Evolutionary conservation across 2,888 invertebrate genomes (phyloP), one percentile per base, ranked within the genome.

Genomic region (Caenorhabditis drosophilae): DNA sequence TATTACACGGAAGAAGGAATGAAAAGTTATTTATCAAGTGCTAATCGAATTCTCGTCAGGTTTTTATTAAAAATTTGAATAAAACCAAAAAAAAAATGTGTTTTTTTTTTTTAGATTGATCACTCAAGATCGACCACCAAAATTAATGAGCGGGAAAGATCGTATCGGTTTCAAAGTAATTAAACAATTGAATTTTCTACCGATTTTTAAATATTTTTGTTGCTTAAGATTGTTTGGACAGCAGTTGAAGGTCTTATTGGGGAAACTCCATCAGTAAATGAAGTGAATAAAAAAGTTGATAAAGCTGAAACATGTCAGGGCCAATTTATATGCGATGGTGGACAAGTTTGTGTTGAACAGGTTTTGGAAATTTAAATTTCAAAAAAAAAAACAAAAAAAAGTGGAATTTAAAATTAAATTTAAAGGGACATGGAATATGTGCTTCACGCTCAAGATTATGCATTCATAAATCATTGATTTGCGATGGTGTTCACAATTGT

Each of bases 1-100:
- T 85, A 85, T 64, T 85, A 86, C 71, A 83, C 83, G 62, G 85
- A 83, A 27, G 84, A 84, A 26, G 85, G 85, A 25, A 84, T 85
- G 73, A 81, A 84, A 55, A 84, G 84, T 16, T 79, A 84, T 44
- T 70, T 86, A 46, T 85, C 84, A 1, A 74, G 80, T 7, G 69
- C 84, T 27, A 85, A 85, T 74, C 80, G 85, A 51, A 73, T 85
- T 12, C 66, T 84, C 18, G 73, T 85, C 45, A 80, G 82, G 78
- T 47, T n/a, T n/a, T n/a, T 16, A 20, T 4, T 6, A 7, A 45
- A 45, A 6, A 22, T 45, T 18, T 9, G n/a, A n/a, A n/a, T n/a
- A n/a, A n/a, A n/a, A n/a, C 11, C 20, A 40, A 20, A 18, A 31
- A 31, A 31, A 31, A 31, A 31, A 18, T 20, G 11, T 45, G 3